These are phyloP conservation scores for Nemurella pictetii DNA, from an alignment of 2,888 invertebrate species.

Conservation along the genomic window DNA sequence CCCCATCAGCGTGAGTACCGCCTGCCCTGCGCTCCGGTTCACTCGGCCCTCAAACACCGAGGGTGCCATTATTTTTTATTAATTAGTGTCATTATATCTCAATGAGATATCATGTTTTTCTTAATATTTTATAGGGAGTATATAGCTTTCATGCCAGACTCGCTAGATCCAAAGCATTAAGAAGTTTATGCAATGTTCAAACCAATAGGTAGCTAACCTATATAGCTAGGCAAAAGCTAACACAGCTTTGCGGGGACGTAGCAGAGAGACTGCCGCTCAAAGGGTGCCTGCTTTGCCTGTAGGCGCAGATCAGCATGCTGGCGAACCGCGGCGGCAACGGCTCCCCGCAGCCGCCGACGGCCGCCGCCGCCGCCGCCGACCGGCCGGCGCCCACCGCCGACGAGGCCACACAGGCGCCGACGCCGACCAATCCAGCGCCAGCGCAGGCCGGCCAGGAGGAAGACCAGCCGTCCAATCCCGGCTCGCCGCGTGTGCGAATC, in stretches of 20 bases:
- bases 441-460: conserved; percentile 31
- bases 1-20: conserved; percentile 64
- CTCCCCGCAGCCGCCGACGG: conserved; percentile 39
- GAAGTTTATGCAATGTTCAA: no score
- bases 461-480: conserved; percentile 3
- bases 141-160: no score
- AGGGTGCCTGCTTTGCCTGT: neutral
- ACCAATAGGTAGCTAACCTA: no score
- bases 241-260: no score
- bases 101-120: no score
- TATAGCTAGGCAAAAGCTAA: no score
- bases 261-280: neutral
- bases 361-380: conserved; percentile 43
- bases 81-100: no score
- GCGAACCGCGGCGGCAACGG: conserved; percentile 32
- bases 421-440: conserved; percentile 42
- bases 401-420: conserved; percentile 43
- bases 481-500: conserved; percentile 35
- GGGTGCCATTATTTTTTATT: no score
- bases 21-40: no score
- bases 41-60: no score
- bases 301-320: conserved; percentile 35
- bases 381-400: conserved; percentile 41
- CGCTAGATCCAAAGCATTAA: no score
- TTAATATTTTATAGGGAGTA: no score